Conservation (phyloP, 2,113 vertebrate genomes). For the Thryonomys swinderianus region DNA sequence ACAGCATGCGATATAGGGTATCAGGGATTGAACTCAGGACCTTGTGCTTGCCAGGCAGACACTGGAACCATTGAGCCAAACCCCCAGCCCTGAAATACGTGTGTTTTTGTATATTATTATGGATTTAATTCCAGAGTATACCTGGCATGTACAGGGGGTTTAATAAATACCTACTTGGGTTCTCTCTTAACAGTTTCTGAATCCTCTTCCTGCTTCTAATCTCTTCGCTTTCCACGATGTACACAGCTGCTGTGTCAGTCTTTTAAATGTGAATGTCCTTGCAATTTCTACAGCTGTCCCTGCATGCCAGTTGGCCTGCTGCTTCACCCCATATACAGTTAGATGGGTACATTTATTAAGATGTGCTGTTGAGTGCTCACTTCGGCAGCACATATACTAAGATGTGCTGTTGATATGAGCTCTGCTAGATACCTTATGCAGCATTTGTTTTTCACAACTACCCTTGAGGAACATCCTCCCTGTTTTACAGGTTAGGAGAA, state of each 20-base stretch:
- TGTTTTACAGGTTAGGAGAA: neutral
- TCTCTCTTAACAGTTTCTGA: neutral
- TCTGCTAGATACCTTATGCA: neutral
- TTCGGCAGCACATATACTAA: conserved; percentile 5
- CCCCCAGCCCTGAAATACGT: too few species aligned
- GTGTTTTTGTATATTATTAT: neutral
- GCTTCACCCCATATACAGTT: neutral
- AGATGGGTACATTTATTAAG: neutral
- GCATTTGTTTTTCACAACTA: neutral
- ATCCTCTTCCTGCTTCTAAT: neutral
- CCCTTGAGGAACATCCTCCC: neutral
- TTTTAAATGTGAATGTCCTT: neutral
- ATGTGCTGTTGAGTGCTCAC: neutral
- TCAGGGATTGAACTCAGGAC: too few species aligned
- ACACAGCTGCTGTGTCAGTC: neutral
- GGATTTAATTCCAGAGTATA: neutral
- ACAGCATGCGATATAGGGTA: too few species aligned
- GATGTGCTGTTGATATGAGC: neutral
- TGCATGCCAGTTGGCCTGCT: neutral
- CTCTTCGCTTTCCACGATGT: neutral
- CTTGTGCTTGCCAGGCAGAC: too few species aligned
- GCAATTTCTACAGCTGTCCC: neutral
- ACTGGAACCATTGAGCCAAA: too few species aligned
- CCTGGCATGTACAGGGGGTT: neutral
- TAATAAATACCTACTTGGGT: neutral